These are phyloP conservation scores for Laticauda colubrina DNA, from an alignment of 2,113 vertebrate species.

Conservation along the genomic window DNA sequence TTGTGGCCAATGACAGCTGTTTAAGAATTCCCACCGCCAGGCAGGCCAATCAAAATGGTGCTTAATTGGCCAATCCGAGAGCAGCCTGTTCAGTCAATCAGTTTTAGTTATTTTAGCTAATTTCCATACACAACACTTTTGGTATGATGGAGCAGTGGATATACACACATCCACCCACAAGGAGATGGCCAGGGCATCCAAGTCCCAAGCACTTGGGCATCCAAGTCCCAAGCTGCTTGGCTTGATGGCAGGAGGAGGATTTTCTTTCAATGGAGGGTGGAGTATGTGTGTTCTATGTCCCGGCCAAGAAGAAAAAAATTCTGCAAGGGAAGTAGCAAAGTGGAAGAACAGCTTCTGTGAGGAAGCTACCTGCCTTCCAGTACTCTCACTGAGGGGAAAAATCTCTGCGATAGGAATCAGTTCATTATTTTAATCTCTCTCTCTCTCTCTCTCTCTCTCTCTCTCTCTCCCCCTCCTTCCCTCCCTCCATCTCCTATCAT, in stretches of 20 bases:
- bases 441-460: no score
- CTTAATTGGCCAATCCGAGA: no score
- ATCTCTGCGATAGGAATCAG: background rate
- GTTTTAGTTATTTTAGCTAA: no score
- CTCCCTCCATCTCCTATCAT: background rate
- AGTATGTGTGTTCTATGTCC: background rate
- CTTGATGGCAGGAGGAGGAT: background rate
- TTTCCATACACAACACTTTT: background rate
- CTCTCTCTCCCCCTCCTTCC: accelerated
- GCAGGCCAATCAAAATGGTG: no score
- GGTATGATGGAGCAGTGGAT: background rate
- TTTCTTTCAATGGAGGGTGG: background rate
- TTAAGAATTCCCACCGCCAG: no score
- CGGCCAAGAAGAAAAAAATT: background rate
- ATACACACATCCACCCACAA: background rate
- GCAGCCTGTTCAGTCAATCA: no score
- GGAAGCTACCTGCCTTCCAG: background rate
- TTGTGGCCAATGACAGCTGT: no score
- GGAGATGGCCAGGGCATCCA: background rate
- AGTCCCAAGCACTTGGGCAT: background rate
- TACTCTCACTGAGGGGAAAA: background rate
- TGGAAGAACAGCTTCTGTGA: background rate
- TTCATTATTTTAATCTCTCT: background rate
- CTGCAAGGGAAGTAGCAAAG: background rate
- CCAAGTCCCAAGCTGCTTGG: background rate